phyloP scores from a whole-genome alignment of 2,797 vertebrate species.

The Sebastes flavidus region DNA sequence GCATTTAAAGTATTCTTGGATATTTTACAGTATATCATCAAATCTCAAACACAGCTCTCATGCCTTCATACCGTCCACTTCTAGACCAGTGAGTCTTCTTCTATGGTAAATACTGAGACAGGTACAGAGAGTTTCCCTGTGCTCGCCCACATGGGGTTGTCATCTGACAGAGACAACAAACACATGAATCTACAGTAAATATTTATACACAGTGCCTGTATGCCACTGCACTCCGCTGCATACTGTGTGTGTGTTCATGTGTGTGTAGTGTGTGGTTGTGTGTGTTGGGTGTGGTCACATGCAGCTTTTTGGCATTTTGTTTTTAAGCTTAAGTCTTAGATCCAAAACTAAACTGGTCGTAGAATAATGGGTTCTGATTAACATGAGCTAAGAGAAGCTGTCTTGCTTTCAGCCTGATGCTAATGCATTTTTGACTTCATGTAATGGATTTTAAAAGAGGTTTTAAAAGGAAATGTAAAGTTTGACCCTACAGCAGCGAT shows the following conservation, averaged over 20 bases:
- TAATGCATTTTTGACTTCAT: conserved; percentile 22
- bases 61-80: neutral
- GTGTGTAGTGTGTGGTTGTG: conserved; percentile 5
- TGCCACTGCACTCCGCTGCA: neutral
- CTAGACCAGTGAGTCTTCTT: neutral
- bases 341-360: neutral
- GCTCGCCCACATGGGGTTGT: conserved; percentile 22
- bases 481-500: neutral
- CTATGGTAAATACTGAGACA: neutral
- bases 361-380: neutral
- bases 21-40: neutral
- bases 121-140: neutral
- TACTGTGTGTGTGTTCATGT: neutral
- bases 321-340: neutral
- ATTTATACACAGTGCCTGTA: conserved; percentile 64
- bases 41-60: neutral
- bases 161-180: conserved; percentile 15
- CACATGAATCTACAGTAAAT: conserved; percentile 65
- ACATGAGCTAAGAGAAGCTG: neutral
- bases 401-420: neutral
- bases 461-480: neutral
- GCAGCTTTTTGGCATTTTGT: too few species aligned
- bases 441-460: conserved; percentile 16
- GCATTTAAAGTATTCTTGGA: conserved; percentile 25
- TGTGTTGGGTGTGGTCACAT: neutral